These are phyloP conservation scores for Crotophaga sulcirostris DNA, from an alignment of 2,113 vertebrate genomes.

Conservation along the genomic window DNA sequence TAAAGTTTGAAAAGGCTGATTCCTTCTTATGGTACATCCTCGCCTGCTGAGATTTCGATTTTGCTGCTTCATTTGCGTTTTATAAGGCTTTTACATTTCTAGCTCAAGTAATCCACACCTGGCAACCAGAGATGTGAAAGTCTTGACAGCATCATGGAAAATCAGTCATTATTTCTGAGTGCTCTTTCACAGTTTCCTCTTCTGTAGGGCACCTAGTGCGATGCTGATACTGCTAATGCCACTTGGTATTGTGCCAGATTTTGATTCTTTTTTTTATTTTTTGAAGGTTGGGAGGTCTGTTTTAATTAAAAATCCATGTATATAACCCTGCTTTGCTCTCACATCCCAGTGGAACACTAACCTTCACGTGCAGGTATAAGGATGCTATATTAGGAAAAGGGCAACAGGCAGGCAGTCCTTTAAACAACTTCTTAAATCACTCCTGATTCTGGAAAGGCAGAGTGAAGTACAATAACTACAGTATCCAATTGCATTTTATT, in stretches of 20 bases:
- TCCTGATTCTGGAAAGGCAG: background rate
- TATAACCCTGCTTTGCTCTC: background rate
- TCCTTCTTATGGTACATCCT: background rate
- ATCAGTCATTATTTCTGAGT: slow-evolving; percentile 39
- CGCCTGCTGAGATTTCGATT: background rate
- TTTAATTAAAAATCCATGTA: slow-evolving; percentile 41
- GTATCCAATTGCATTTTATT: background rate
- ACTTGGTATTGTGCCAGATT: slow-evolving; percentile 12
- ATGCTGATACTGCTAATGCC: slow-evolving; percentile 1
- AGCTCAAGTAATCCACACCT: slow-evolving; percentile 54
- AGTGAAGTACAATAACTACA: background rate
- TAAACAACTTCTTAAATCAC: background rate
- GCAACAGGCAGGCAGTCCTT: background rate
- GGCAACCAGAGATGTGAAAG: slow-evolving; percentile 16
- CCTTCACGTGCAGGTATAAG: background rate
- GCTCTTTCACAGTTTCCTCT: background rate
- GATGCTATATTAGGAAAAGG: background rate
- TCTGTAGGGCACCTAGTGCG: slow-evolving; percentile 4
- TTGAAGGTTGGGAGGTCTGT: background rate
- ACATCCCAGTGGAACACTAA: background rate
- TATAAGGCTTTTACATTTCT: slow-evolving; percentile 43
- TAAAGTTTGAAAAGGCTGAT: background rate
- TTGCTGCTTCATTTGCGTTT: slow-evolving; percentile 47
- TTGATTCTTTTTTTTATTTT: background rate
- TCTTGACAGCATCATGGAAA: slow-evolving; percentile 56